phyloP scores from a whole-genome alignment of 2,888 invertebrate species.

The Dynastes grantii region DNA sequence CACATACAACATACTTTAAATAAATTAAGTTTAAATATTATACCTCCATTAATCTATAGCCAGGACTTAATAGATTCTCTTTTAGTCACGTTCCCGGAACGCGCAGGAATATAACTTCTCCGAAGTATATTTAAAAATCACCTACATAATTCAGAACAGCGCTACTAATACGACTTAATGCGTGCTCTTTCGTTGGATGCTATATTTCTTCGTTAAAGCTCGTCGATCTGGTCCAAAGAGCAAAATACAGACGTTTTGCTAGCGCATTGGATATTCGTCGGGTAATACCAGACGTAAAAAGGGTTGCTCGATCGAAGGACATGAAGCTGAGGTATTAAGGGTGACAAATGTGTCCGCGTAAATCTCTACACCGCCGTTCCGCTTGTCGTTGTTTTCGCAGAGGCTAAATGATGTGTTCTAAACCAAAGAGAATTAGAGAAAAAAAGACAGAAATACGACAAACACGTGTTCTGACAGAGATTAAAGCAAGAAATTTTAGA shows the following conservation, averaged over 20 bases:
- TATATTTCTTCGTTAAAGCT: not conserved
- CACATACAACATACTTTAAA: no score
- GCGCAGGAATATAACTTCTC: no score
- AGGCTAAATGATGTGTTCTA: constrained; percentile 32
- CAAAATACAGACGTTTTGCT: constrained; percentile 5
- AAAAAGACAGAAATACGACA: constrained; percentile 8
- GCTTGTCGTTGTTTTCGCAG: constrained; percentile 22
- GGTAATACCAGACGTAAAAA: constrained; percentile 23
- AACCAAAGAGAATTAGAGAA: constrained; percentile 1
- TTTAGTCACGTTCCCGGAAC: no score
- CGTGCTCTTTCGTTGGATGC: no score
- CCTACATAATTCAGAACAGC: no score
- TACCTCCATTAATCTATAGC: no score
- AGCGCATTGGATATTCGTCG: constrained; percentile 16
- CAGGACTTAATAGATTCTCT: no score
- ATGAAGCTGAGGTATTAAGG: constrained; percentile 23
- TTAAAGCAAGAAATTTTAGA: constrained; percentile 19
- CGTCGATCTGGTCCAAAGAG: not conserved
- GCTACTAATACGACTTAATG: no score
- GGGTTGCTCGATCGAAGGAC: constrained; percentile 22
- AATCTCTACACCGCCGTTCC: constrained; percentile 30
- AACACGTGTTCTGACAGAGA: not conserved
- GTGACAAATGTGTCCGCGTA: constrained; percentile 40
- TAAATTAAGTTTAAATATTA: no score
- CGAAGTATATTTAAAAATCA: no score